Evolutionary conservation across 2,113 vertebrate species (phyloP).

Genomic region (Carassius gibelio): DNA sequence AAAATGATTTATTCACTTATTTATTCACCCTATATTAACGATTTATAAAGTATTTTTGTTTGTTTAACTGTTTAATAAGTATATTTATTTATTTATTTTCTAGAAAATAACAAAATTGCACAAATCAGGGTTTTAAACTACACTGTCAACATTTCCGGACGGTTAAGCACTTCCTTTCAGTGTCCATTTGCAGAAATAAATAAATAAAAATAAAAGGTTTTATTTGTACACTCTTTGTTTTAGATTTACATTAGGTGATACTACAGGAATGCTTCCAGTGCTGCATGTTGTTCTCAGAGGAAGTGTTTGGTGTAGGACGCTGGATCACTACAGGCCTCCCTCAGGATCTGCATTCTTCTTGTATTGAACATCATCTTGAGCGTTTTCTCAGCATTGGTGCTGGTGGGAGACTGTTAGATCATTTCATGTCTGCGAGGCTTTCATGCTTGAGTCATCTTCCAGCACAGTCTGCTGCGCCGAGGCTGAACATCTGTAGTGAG

Average conservation of each 20-base stretch:
- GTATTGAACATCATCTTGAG: neutral
- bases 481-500: conserved; percentile 63
- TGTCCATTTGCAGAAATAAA: neutral
- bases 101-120: neutral
- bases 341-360: neutral
- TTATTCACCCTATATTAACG: too few species aligned
- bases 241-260: neutral
- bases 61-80: neutral
- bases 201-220: neutral
- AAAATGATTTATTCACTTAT: too few species aligned
- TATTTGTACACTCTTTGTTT: neutral
- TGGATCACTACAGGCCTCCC: neutral
- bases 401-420: neutral
- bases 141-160: neutral
- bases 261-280: neutral
- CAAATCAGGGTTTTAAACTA: neutral
- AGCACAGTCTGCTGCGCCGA: conserved; percentile 6
- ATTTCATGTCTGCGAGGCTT: neutral
- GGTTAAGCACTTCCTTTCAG: neutral
- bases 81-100: neutral
- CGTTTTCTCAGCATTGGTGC: neutral
- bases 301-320: neutral
- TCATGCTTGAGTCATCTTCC: conserved; percentile 10
- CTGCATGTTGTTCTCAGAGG: neutral
- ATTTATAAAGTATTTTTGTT: neutral